A percentile compares a stretch with the other conserved stretches of the same genome.
These are phyloP conservation scores for Spilarctia lutea DNA, from an alignment of 2,888 invertebrate genomes.

Conservation along the genomic window DNA sequence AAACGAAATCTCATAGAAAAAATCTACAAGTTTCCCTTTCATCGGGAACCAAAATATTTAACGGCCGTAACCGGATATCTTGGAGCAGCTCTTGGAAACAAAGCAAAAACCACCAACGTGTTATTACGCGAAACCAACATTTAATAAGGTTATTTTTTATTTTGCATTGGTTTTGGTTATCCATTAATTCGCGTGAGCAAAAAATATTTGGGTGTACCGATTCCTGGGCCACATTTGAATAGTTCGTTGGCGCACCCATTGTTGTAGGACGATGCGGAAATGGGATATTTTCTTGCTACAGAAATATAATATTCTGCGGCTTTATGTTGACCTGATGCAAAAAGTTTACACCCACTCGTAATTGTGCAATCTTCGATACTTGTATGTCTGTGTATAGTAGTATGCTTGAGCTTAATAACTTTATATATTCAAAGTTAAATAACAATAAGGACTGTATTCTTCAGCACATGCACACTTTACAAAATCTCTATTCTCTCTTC, in stretches of 20 bases:
- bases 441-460: neutral
- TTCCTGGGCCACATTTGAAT: constrained; percentile 82
- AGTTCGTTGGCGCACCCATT: constrained; percentile 82
- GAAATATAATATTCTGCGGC: constrained; percentile 84
- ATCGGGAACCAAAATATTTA: constrained; percentile 84
- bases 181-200: constrained; percentile 84
- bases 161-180: constrained; percentile 83
- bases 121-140: constrained; percentile 86
- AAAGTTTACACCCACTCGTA: constrained; percentile 70
- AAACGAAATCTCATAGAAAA: constrained; percentile 80
- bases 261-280: constrained; percentile 87
- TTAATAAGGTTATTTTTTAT: constrained; percentile 85
- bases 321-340: constrained; percentile 81
- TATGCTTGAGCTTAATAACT: neutral
- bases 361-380: constrained; percentile 65
- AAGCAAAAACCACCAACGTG: constrained; percentile 84
- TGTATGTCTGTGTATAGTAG: constrained; percentile 25
- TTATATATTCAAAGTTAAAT: neutral
- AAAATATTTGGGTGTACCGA: constrained; percentile 77
- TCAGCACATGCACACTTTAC: neutral
- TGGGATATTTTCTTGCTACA: constrained; percentile 86
- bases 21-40: constrained; percentile 85
- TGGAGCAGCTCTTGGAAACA: constrained; percentile 82
- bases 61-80: constrained; percentile 86
- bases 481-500: neutral